phyloP scores from a whole-genome alignment of 2,888 invertebrate genomes.

The Omphaloscelis lunosa region DNA sequence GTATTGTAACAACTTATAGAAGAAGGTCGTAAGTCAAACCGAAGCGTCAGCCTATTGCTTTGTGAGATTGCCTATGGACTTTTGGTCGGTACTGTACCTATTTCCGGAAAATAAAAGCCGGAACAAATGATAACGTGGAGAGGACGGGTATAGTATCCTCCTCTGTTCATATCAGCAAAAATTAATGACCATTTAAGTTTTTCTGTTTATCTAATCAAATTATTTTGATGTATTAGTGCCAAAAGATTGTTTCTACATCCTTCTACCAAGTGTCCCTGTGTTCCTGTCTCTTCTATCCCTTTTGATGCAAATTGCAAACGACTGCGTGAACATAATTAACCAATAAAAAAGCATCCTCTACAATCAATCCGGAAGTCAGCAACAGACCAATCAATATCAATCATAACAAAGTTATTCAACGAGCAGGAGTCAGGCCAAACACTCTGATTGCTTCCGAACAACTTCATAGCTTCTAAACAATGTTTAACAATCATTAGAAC shows the following conservation, averaged over 20 bases:
- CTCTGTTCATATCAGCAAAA: not conserved
- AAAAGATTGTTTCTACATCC: not conserved
- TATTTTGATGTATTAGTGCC: no score
- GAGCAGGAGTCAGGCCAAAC: constrained; percentile 9
- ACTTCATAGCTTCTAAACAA: constrained; percentile 29
- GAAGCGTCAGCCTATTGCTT: no score
- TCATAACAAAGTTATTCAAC: constrained; percentile 1
- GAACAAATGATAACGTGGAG: not conserved
- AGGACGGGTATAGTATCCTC: not conserved
- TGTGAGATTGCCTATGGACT: no score
- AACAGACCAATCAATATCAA: constrained; percentile 15
- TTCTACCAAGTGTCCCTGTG: not conserved
- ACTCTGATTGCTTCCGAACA: constrained; percentile 6
- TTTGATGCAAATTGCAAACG: not conserved
- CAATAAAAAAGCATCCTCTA: not conserved
- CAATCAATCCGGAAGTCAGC: not conserved
- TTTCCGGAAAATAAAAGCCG: no score
- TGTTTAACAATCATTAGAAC: constrained; percentile 11
- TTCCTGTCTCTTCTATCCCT: no score
- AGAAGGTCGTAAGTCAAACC: no score
- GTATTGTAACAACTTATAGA: no score
- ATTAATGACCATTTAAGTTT: no score
- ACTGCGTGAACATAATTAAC: not conserved
- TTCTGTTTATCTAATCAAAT: no score
- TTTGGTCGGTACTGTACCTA: no score